These are phyloP conservation scores for Acromyrmex echinatior DNA, from an alignment of 1,140 invertebrate species.

Conservation along the genomic window DNA sequence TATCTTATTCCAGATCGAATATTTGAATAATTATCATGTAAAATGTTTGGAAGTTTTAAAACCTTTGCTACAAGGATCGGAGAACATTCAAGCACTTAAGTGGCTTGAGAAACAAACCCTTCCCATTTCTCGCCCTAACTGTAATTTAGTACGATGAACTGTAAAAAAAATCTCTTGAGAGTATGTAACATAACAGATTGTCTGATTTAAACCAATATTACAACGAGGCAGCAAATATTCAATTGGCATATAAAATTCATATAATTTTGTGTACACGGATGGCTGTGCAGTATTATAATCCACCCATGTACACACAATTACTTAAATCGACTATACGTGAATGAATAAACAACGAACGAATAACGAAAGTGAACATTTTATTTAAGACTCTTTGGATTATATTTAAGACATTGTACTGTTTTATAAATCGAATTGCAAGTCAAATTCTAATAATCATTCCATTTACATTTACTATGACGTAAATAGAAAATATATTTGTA, in stretches of 20 bases:
- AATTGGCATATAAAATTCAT: not conserved
- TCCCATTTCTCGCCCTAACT: slow-evolving; percentile 60
- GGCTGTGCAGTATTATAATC: not conserved
- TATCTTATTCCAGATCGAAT: slow-evolving; percentile 79
- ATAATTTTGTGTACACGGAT: slow-evolving; percentile 19
- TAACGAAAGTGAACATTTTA: not conserved
- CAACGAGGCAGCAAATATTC: not conserved
- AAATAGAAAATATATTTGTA: not conserved
- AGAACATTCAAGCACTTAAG: slow-evolving; percentile 79
- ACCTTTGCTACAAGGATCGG: slow-evolving; percentile 79
- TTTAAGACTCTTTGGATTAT: not conserved
- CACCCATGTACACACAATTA: not conserved
- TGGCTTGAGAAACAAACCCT: slow-evolving; percentile 82
- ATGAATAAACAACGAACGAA: not conserved
- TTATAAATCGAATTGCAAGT: not conserved
- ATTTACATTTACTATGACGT: not conserved
- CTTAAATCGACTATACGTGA: not conserved
- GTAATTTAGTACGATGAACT: not conserved
- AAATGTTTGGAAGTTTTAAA: slow-evolving; percentile 79
- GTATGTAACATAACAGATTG: slow-evolving; percentile 25
- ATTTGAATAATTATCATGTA: slow-evolving; percentile 82
- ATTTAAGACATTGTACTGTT: too few relatives aligned
- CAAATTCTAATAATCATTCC: not conserved
- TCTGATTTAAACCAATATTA: not conserved
- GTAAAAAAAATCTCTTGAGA: slow-evolving; percentile 11